phyloP scores from a whole-genome alignment of 2,113 vertebrate species.

The Corapipo altera region DNA sequence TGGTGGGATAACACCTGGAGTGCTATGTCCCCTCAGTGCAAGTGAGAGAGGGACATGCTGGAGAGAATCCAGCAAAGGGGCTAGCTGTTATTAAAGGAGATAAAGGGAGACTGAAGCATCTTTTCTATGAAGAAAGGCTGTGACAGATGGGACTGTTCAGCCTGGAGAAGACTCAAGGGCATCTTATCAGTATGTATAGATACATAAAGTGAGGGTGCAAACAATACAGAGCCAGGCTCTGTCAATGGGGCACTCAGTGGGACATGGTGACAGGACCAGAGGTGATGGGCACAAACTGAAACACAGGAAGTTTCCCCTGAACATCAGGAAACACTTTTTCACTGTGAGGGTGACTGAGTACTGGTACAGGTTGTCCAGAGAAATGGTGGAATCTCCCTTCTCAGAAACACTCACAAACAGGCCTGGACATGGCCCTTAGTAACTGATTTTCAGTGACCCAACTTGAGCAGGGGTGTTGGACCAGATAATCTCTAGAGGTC shows the following conservation, averaged over 20 bases:
- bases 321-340: neutral
- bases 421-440: neutral
- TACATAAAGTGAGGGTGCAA: neutral
- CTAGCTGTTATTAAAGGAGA: neutral
- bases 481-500: neutral
- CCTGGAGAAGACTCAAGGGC: neutral
- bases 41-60: neutral
- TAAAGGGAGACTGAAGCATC: neutral
- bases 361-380: neutral
- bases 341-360: neutral
- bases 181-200: neutral
- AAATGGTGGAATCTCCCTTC: neutral
- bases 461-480: neutral
- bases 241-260: too few species aligned
- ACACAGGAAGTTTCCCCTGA: neutral
- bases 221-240: neutral
- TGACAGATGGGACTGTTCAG: neutral
- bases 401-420: neutral
- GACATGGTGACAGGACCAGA: neutral
- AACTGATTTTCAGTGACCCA: neutral
- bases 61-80: neutral
- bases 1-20: neutral
- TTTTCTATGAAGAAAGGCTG: neutral
- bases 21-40: neutral
- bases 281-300: neutral